These are phyloP conservation scores for Zygogramma bicolorata DNA, from an alignment of 2,888 invertebrate species.

Conservation along the genomic window DNA sequence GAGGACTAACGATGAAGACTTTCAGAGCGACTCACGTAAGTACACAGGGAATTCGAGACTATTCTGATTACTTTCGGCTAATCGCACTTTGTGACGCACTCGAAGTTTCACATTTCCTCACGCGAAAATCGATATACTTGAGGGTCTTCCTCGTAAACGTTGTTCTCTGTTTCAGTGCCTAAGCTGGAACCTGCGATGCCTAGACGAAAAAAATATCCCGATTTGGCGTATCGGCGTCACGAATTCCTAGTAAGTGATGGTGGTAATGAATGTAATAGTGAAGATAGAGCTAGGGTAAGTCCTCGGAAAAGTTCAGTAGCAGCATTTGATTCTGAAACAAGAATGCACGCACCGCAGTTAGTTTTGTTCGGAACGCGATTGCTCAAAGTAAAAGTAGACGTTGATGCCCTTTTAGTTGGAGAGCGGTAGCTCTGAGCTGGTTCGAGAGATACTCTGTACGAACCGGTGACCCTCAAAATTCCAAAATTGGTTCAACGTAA, in stretches of 20 bases:
- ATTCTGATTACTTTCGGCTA: too few relatives aligned
- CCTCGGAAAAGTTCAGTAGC: constrained; percentile 21
- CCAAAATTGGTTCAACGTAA: too few relatives aligned
- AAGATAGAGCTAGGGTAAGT: constrained; percentile 76
- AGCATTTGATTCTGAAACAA: constrained; percentile 22
- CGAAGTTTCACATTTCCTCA: not conserved
- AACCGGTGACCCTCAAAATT: not conserved
- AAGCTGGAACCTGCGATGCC: constrained; percentile 87
- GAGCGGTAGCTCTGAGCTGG: not conserved
- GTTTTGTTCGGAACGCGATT: constrained; percentile 47
- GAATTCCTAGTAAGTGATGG: constrained; percentile 78
- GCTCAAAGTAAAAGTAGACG: constrained; percentile 28
- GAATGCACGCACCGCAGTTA: constrained; percentile 43
- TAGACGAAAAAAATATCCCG: constrained; percentile 89
- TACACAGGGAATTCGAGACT: too few relatives aligned
- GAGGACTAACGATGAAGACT: constrained; percentile 61
- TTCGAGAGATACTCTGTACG: not conserved
- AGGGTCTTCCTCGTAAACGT: not conserved
- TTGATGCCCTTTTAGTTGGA: not conserved
- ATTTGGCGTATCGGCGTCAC: constrained; percentile 88
- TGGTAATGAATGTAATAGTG: constrained; percentile 71
- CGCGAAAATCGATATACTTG: not conserved
- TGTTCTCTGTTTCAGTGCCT: constrained; percentile 59
- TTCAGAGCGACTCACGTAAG: constrained; percentile 50
- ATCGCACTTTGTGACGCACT: not conserved